Evolutionary conservation across 1,140 invertebrate species (phyloP), one percentile per base, ranked within the genome.

Genomic region (Augochlora pura): DNA sequence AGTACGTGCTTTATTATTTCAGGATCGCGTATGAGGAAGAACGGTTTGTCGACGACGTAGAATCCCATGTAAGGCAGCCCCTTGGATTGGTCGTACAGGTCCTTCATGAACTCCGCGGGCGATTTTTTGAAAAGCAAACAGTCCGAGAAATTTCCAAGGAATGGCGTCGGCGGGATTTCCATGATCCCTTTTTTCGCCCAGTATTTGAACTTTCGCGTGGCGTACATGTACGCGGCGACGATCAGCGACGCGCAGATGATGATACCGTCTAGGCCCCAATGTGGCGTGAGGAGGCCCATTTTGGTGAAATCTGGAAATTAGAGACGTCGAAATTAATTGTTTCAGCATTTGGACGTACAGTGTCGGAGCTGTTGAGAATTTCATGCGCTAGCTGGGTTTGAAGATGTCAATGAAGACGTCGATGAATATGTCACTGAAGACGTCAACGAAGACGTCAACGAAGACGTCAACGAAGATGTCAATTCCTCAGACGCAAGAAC

Each of bases 1-100:
- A 93, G 39, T 18, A 94, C 69, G 6, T 91, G 76, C 72, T 93
- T 94, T 0, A 94, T 80, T 0, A 94, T 63, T 3, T 93, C 89
- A 0, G 91, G 88, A 77, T 94, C 93, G 3, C 93, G 88, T 4
- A 94, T 21, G 2, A 94, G 39, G 0, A 94, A 70, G 0, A 68
- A 83, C 0, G 93, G 93, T 16, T 88, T 88, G 49, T 91, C 87
- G 16, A 93, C 87, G 7, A 91, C 42, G 12, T 46, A 46, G 18
- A 92, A 89, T 0, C 92, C 92, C 9, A 90, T 65, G 46, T 86
- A 91, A 18, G 81, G 84, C 10, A 81, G 7, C 4, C 81, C 81
- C 21, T 87, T 38, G 0, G 68, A 70, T 12, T 54, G 4, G 9
- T 85, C 23, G 32, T 92, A 90, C 6, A 90, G 1, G 0, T 88